Evolutionary conservation across 2,888 invertebrate genomes (phyloP).

Genomic region (Trichopoda pennipes): DNA sequence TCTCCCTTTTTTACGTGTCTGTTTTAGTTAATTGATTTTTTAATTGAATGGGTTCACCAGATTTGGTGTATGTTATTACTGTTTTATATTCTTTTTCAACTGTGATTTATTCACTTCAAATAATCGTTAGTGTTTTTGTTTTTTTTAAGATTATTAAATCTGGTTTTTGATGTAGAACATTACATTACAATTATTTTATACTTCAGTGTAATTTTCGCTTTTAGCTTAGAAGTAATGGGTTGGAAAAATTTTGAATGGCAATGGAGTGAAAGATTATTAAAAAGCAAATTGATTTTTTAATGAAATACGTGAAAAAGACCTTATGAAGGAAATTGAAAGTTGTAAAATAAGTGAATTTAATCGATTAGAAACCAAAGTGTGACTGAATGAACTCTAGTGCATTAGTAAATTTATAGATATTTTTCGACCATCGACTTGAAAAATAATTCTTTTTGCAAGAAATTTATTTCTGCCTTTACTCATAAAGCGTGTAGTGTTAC

Average conservation of each 20-base stretch:
- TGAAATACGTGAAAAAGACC: too few species aligned
- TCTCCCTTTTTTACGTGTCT: constrained; percentile 4
- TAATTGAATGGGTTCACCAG: constrained; percentile 62
- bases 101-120: not conserved
- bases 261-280: not conserved
- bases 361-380: too few species aligned
- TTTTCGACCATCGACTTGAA: too few species aligned
- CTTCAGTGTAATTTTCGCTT: not conserved
- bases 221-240: not conserved
- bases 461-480: too few species aligned
- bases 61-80: constrained; percentile 32
- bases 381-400: too few species aligned
- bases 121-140: constrained; percentile 21
- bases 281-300: not conserved
- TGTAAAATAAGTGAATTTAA: too few species aligned
- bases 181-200: too few species aligned
- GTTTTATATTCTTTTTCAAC: constrained; percentile 13
- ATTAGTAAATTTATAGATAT: too few species aligned
- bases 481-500: too few species aligned
- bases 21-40: constrained; percentile 65
- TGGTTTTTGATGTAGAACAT: not conserved
- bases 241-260: not conserved
- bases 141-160: constrained; percentile 35
- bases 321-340: too few species aligned
- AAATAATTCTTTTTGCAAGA: too few species aligned